Evolutionary conservation across 2,888 invertebrate species (phyloP).

Genomic region (Brenthis ino): DNA sequence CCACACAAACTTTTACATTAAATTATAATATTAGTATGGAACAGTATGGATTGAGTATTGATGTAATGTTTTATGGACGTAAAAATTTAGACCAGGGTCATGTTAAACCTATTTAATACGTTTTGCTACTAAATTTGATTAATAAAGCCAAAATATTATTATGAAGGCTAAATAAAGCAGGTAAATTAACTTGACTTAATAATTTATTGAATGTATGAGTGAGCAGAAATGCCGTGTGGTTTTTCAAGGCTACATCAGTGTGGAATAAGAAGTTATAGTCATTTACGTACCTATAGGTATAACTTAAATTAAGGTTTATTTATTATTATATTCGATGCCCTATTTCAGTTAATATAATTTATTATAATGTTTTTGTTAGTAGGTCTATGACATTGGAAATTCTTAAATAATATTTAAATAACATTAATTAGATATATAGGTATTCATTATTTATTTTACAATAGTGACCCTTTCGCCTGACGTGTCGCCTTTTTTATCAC

Average conservation of each 20-base stretch:
- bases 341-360: background rate
- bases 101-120: background rate
- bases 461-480: no score
- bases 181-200: conserved; percentile 15
- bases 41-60: no score
- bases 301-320: conserved; percentile 21
- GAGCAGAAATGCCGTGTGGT: conserved; percentile 20
- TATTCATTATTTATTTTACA: background rate
- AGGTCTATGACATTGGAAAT: background rate
- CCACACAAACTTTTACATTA: no score
- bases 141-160: background rate
- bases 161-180: background rate
- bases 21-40: no score
- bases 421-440: no score
- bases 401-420: no score
- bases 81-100: background rate
- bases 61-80: no score
- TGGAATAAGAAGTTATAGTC: conserved; percentile 17
- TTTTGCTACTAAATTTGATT: background rate
- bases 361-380: background rate
- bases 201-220: conserved; percentile 14
- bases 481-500: no score
- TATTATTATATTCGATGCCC: conserved; percentile 2
- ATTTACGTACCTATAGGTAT: background rate
- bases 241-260: conserved; percentile 18